These are phyloP conservation scores for Euplagia quadripunctaria DNA, from an alignment of 2,888 invertebrate genomes.

Conservation along the genomic window DNA sequence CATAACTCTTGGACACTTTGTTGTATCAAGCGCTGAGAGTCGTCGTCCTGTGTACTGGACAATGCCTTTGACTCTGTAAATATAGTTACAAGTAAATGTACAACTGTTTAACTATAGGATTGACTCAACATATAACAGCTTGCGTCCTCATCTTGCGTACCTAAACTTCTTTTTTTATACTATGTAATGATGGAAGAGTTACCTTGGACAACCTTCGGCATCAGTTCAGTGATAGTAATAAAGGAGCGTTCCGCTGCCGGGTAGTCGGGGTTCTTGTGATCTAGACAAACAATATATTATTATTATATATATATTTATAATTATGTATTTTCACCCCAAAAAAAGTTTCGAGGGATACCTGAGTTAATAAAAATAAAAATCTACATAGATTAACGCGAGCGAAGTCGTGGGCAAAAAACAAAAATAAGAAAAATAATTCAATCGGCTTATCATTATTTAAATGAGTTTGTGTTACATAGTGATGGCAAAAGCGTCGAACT, in stretches of 20 bases:
- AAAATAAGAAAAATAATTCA: too few relatives aligned
- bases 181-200: not conserved
- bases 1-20: conserved; percentile 33
- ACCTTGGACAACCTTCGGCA: conserved; percentile 57
- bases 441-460: too few relatives aligned
- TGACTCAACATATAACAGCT: not conserved
- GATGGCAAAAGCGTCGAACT: too few relatives aligned
- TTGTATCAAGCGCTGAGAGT: conserved; percentile 23
- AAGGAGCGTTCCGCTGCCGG: conserved; percentile 54
- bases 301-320: too few relatives aligned
- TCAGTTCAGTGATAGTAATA: conserved; percentile 54
- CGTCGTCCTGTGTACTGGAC: conserved; percentile 27
- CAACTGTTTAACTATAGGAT: not conserved
- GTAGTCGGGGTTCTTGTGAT: conserved; percentile 58
- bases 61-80: conserved; percentile 34
- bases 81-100: not conserved
- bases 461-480: too few relatives aligned
- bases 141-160: not conserved
- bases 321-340: too few relatives aligned
- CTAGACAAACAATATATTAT: conserved; percentile 33
- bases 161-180: too few relatives aligned
- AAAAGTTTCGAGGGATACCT: too few relatives aligned
- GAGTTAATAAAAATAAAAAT: too few relatives aligned
- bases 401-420: too few relatives aligned
- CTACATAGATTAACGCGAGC: too few relatives aligned